phyloP scores from a whole-genome alignment of 2,113 vertebrate genomes.

The Cavia porcellus region DNA sequence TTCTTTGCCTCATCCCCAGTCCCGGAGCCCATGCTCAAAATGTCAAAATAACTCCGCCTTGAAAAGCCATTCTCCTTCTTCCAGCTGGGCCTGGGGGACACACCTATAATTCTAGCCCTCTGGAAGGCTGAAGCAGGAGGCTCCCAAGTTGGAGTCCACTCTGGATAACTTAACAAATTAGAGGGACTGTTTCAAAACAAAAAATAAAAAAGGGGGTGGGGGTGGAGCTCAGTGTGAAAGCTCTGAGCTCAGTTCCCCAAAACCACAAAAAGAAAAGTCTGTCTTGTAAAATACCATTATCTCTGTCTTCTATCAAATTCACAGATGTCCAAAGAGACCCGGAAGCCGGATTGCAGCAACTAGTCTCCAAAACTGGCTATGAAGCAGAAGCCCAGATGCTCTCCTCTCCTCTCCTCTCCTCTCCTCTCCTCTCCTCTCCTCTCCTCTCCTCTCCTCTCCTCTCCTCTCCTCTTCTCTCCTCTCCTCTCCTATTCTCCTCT shows the following conservation, averaged over 20 bases:
- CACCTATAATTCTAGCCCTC: background rate
- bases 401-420: too few species aligned
- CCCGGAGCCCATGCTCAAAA: background rate
- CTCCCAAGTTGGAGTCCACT: background rate
- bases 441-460: too few species aligned
- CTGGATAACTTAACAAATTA: background rate
- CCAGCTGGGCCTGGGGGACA: background rate
- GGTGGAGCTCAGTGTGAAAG: background rate
- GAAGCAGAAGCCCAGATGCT: conserved; percentile 73
- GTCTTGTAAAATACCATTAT: background rate
- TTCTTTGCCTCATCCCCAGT: background rate
- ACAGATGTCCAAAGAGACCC: background rate
- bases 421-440: too few species aligned
- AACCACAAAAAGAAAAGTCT: background rate
- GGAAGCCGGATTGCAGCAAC: background rate
- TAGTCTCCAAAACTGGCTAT: conserved; percentile 53
- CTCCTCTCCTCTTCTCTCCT: too few species aligned
- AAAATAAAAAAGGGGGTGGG: background rate
- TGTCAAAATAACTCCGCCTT: background rate
- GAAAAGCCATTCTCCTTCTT: background rate
- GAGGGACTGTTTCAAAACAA: background rate
- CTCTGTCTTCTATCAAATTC: background rate
- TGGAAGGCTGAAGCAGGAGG: background rate
- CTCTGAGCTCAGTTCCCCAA: background rate
- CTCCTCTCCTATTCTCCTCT: too few species aligned